phyloP scores from a whole-genome alignment of 2,888 invertebrate species.

The Nomada hirtipes region DNA sequence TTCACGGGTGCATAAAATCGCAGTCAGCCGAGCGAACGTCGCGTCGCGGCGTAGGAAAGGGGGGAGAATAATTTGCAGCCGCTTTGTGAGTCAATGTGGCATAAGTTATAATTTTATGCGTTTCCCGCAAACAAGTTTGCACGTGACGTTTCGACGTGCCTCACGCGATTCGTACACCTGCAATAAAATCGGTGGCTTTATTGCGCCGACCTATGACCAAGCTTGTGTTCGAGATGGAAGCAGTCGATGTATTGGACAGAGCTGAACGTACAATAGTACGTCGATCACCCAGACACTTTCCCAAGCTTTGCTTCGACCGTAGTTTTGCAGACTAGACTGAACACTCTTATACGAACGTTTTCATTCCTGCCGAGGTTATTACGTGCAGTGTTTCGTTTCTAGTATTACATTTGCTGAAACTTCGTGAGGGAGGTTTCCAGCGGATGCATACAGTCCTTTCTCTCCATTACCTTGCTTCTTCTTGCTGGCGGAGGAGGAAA shows the following conservation, averaged over 20 bases:
- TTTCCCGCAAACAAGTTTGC: slow-evolving; percentile 60
- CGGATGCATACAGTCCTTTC: slow-evolving; percentile 25
- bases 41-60: slow-evolving; percentile 2
- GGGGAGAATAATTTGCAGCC: slow-evolving; percentile 53
- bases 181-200: slow-evolving; percentile 70
- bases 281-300: slow-evolving; percentile 74
- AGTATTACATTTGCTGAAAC: slow-evolving; percentile 67
- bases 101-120: slow-evolving; percentile 62
- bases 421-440: slow-evolving; percentile 16
- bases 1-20: slow-evolving; percentile 3
- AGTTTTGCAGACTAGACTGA: slow-evolving; percentile 33
- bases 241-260: slow-evolving; percentile 56
- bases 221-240: slow-evolving; percentile 55
- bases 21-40: slow-evolving; percentile 12
- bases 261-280: slow-evolving; percentile 47
- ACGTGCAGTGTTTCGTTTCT: no score
- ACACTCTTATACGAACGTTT: slow-evolving; percentile 39
- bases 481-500: slow-evolving; percentile 9
- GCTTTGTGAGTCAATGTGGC: slow-evolving; percentile 46
- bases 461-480: slow-evolving; percentile 57
- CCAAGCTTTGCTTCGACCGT: slow-evolving; percentile 53
- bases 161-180: slow-evolving; percentile 55
- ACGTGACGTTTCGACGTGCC: slow-evolving; percentile 42
- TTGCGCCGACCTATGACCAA: slow-evolving; percentile 63
- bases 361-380: no score